phyloP scores from a whole-genome alignment of 1,140 invertebrate genomes.

The Drosophila novamexicana region DNA sequence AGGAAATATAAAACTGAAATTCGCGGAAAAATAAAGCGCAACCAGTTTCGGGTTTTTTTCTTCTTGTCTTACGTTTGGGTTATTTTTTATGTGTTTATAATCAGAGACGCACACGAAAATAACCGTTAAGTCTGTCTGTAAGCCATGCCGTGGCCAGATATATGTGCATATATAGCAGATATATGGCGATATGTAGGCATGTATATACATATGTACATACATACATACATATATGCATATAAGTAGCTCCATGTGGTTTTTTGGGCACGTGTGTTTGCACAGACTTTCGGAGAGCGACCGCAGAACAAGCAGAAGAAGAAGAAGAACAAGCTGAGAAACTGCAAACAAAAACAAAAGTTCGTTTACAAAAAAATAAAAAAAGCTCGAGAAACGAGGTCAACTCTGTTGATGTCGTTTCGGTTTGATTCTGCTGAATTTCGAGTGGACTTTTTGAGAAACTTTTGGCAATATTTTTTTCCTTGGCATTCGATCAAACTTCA shows the following conservation, averaged over 20 bases:
- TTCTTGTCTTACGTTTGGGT: conserved; percentile 22
- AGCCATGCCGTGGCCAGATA: conserved; percentile 24
- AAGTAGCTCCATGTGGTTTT: conserved; percentile 12
- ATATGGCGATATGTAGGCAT: neutral
- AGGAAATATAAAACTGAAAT: conserved; percentile 27
- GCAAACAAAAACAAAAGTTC: conserved; percentile 62
- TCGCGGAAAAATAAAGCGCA: conserved; percentile 66
- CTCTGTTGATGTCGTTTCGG: conserved; percentile 13
- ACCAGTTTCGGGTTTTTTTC: conserved; percentile 55
- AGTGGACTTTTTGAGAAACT: conserved; percentile 34
- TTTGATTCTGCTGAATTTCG: conserved; percentile 28
- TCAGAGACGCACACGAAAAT: conserved; percentile 27
- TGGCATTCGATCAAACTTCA: conserved; percentile 33
- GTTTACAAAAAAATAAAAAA: conserved; percentile 12
- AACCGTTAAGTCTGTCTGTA: conserved; percentile 64
- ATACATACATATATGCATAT: conserved; percentile 3
- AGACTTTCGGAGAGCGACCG: conserved; percentile 7
- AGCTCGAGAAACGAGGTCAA: conserved; percentile 46
- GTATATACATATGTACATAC: conserved; percentile 3
- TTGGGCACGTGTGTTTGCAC: conserved; percentile 54
- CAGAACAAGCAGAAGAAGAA: conserved; percentile 7
- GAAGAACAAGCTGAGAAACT: conserved; percentile 33
- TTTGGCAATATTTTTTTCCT: conserved; percentile 2
- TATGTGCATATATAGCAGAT: conserved; percentile 5
- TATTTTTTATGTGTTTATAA: conserved; percentile 49